A percentile compares a stretch with the other conserved stretches of the same genome.
Evolutionary conservation across 1,140 invertebrate genomes (phyloP).

Genomic region (Uloborus diversus): DNA sequence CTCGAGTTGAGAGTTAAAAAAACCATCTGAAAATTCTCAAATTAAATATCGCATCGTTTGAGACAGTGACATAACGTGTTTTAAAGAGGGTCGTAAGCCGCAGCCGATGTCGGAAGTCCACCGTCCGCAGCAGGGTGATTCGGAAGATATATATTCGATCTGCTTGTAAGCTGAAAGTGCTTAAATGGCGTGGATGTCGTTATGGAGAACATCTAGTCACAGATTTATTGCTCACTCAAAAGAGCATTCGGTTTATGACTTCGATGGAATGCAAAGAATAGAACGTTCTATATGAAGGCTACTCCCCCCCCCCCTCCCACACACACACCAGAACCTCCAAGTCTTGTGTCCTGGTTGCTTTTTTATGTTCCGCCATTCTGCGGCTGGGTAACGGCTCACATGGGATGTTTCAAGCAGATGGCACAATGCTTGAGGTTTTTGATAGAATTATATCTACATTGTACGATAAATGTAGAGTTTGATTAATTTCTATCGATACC

Average conservation of each 20-base stretch:
- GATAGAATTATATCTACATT: no score
- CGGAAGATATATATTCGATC: slow-evolving; percentile 18
- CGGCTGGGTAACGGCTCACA: no score
- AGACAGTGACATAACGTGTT: not conserved
- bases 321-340: no score
- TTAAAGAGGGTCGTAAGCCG: not conserved
- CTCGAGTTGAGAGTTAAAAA: no score
- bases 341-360: no score
- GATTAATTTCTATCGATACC: no score
- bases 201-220: not conserved
- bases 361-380: no score
- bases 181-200: slow-evolving; percentile 16
- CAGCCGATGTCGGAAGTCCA: not conserved
- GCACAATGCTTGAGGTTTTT: no score
- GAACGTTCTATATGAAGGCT: not conserved
- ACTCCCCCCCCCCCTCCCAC: not conserved
- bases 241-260: slow-evolving; percentile 34
- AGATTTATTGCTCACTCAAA: slow-evolving; percentile 30
- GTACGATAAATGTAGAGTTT: no score
- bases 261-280: slow-evolving; percentile 6
- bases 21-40: not conserved
- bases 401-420: no score
- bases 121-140: not conserved
- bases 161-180: slow-evolving; percentile 6
- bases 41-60: not conserved